Evolutionary conservation across 2,888 invertebrate species (phyloP).

Genomic region (Tiliacea aurago): DNA sequence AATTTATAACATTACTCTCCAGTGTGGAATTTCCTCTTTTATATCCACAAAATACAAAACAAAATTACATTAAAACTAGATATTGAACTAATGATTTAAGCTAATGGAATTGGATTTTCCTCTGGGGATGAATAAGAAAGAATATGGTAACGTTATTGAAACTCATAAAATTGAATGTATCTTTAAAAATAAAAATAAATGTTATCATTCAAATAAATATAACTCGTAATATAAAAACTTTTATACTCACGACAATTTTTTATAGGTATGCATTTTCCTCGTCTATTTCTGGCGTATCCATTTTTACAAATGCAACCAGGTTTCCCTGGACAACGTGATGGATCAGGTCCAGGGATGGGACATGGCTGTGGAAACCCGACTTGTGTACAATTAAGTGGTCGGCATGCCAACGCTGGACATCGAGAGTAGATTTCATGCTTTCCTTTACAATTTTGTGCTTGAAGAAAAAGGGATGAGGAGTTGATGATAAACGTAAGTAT

Average conservation of each 20-base stretch:
- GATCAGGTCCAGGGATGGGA: slow-evolving; percentile 10
- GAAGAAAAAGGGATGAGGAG: slow-evolving; percentile 1
- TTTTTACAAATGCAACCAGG: slow-evolving; percentile 64
- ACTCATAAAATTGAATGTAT: neutral
- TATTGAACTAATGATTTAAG: neutral
- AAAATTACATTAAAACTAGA: neutral
- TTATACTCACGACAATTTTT: slow-evolving; percentile 65
- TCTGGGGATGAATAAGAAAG: neutral
- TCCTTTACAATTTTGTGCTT: slow-evolving; percentile 61
- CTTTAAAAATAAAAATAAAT: no score
- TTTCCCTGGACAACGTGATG: slow-evolving; percentile 43
- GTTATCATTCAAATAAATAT: neutral
- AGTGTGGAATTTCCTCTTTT: neutral
- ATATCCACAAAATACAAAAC: neutral
- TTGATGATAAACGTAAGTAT: neutral
- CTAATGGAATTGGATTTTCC: neutral
- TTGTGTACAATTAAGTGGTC: slow-evolving; percentile 68
- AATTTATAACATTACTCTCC: slow-evolving; percentile 3
- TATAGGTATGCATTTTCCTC: slow-evolving; percentile 65
- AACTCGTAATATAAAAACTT: neutral
- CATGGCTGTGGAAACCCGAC: slow-evolving; percentile 61
- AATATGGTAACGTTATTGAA: neutral
- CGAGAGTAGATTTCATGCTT: slow-evolving; percentile 60
- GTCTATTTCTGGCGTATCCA: slow-evolving; percentile 56
- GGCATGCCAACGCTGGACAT: slow-evolving; percentile 64